A percentile compares a stretch with the other conserved stretches of the same genome.
phyloP scores from a whole-genome alignment of 2,888 invertebrate genomes.

The Tupiocoris notatus region DNA sequence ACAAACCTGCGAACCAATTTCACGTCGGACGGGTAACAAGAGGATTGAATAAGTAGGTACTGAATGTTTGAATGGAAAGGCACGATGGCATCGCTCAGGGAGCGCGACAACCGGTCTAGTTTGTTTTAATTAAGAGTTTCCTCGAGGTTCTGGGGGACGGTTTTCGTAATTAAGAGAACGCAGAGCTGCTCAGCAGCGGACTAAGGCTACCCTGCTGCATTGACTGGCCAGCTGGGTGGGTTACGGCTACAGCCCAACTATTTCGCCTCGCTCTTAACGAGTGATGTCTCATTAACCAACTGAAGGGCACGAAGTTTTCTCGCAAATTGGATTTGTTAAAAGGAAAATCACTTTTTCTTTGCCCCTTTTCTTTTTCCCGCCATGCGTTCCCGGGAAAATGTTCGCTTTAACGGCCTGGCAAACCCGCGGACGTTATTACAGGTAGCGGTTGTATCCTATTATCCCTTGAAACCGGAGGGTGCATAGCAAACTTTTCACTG shows the following conservation, averaged over 20 bases:
- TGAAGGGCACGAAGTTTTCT: neutral
- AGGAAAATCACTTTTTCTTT: neutral
- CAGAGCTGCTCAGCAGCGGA: neutral
- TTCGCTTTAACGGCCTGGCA: neutral
- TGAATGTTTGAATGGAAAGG: constrained; percentile 33
- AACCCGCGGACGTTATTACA: neutral
- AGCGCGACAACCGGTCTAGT: constrained; percentile 15
- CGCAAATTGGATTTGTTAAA: neutral
- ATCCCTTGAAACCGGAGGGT: no score
- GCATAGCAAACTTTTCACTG: no score
- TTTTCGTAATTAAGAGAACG: neutral
- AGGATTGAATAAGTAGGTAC: constrained; percentile 23
- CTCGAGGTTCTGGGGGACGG: neutral
- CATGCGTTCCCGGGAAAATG: neutral
- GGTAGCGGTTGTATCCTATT: neutral
- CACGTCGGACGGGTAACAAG: constrained; percentile 18
- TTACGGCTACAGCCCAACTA: neutral
- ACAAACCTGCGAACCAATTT: constrained; percentile 31
- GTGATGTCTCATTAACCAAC: neutral
- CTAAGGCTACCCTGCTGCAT: neutral
- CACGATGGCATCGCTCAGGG: no score
- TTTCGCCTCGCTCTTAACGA: neutral
- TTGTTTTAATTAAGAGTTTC: constrained; percentile 32
- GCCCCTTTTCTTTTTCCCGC: neutral
- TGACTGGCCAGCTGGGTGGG: neutral